Conservation (phyloP, 2,113 vertebrate species). For the Myotis davidii region DNA sequence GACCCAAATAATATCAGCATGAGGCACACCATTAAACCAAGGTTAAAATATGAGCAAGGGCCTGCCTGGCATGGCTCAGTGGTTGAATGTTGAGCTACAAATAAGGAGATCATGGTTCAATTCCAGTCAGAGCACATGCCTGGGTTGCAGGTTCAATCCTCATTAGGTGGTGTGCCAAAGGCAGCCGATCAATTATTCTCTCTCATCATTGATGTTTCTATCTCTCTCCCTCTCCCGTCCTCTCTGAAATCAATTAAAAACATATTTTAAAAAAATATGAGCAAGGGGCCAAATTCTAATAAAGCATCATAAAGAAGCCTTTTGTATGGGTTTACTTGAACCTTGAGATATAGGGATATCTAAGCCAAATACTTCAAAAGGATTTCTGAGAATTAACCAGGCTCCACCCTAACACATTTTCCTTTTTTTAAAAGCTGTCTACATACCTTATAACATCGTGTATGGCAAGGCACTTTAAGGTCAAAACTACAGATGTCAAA, state of each 20-base stretch:
- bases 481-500: conserved; percentile 94
- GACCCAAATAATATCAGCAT: not conserved
- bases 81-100: too few relatives aligned
- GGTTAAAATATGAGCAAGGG: conserved; percentile 36
- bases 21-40: not conserved
- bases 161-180: too few relatives aligned
- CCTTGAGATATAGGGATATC: not conserved
- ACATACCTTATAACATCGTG: conserved; percentile 97
- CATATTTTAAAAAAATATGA: not conserved
- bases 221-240: too few relatives aligned
- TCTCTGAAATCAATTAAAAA: too few relatives aligned
- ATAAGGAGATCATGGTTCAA: too few relatives aligned
- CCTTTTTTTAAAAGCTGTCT: not conserved
- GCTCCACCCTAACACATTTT: not conserved
- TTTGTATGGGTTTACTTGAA: not conserved
- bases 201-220: too few relatives aligned
- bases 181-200: too few relatives aligned
- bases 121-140: too few relatives aligned
- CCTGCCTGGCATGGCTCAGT: too few relatives aligned
- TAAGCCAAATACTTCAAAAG: conserved; percentile 17
- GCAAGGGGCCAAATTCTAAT: not conserved
- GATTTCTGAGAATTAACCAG: conserved; percentile 19
- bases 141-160: too few relatives aligned
- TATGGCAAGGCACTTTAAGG: conserved; percentile 95
- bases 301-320: not conserved